Base-by-base conservation (phyloP, 1,140 invertebrate species). In the Aphidius ervi region DNA sequence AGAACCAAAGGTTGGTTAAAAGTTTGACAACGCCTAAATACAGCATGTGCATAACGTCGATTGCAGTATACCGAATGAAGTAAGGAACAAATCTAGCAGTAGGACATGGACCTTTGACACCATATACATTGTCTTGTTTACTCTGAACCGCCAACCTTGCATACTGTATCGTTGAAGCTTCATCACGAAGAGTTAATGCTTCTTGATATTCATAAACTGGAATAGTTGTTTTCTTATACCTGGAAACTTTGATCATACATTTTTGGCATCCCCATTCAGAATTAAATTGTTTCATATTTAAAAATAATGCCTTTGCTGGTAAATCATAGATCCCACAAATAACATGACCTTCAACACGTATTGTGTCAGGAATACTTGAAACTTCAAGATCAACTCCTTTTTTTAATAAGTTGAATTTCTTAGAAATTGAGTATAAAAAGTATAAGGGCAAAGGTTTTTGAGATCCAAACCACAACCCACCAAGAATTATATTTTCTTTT, bases 391-490 rank as follows among this genome's bases (percentile, higher is more conserved):
- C 9, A 20, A 59, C 16, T 37, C 58, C 58, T 10, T 59, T 39
- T 16, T 53, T 52, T 45, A 53, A 39, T 6, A 39, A 5, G 1
- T 53, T 40, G 6, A 59, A 42, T 39, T 59, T 48, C 10, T 52
- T 9, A 45, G 16, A 43, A 53, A 53, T 52, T 45, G 49, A 20
- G 8, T n/a, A 9, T 41, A 59, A 41, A 23, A 45, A 59, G 20
- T 45, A 52, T 8, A 6, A 23, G 8, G 49, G 37, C 6, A 42
- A 9, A 6, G 50, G 58, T 60, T 60, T 60, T 52, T 42, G 43
- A 9, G 16, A 5, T 57, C 56, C 65, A 52, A 62, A 66, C 65
- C 60, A 66, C 5, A 66, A 49, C 5, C 53, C 59, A 6, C 53
- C 57, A 50, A 66, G 47, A 9, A 56, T 53, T n/a, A 54, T 6